phyloP scores from a whole-genome alignment of 2,888 invertebrate species.

The Melinaea marsaeus region DNA sequence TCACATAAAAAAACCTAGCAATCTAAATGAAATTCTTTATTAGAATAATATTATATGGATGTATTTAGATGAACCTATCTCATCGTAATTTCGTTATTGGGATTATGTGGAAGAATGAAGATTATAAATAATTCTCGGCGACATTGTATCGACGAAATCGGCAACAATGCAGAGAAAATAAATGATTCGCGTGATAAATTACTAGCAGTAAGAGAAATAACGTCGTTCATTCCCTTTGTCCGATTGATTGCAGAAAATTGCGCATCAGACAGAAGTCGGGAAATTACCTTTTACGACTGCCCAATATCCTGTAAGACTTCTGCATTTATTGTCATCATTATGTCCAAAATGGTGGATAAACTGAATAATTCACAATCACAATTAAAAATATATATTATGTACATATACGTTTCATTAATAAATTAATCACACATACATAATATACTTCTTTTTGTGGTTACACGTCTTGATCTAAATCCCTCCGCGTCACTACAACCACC shows the following conservation, averaged over 20 bases:
- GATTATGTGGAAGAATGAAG: not conserved
- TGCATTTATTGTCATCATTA: constrained; percentile 4
- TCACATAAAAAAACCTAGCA: too few relatives aligned
- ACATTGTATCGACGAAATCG: constrained; percentile 28
- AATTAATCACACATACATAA: too few relatives aligned
- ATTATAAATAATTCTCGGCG: constrained; percentile 4
- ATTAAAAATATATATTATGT: not conserved
- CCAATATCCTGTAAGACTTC: constrained; percentile 9
- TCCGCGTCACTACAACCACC: constrained; percentile 1
- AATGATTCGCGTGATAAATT: constrained; percentile 65
- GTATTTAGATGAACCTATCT: too few relatives aligned
- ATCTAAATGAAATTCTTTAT: too few relatives aligned
- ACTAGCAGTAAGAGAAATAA: constrained; percentile 50
- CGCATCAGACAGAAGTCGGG: constrained; percentile 50
- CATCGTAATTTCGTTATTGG: too few relatives aligned
- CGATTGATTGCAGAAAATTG: constrained; percentile 71
- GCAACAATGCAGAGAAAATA: constrained; percentile 55
- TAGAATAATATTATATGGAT: too few relatives aligned
- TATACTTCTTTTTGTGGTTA: not conserved
- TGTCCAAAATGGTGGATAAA: not conserved
- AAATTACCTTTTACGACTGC: constrained; percentile 48
- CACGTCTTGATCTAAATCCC: not conserved
- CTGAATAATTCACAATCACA: not conserved
- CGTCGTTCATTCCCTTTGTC: constrained; percentile 58
- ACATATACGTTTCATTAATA: too few relatives aligned